Evolutionary conservation across 1,140 invertebrate genomes (phyloP), one percentile per base, ranked within the genome.

Genomic region (Zophobas atratus): DNA sequence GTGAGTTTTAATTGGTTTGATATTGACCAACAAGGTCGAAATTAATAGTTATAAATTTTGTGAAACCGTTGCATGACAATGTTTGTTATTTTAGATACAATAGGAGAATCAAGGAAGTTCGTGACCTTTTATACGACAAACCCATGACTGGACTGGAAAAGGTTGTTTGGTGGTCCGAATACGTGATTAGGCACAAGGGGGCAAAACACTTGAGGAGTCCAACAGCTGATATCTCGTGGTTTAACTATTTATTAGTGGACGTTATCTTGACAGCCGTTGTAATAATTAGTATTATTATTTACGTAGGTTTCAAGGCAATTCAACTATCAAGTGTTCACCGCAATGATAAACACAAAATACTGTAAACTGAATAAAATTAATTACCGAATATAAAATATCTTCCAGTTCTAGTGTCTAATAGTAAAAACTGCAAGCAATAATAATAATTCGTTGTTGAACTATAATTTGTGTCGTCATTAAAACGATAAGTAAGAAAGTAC

Each of bases 231-330:
- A 83, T 91, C 20, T 86, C 87, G 8, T 88, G 87, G 82, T 91
- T 89, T 83, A 87, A 91, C 75, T 91, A 90, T 83, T 87, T 89
- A 49, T 81, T 89, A 71, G 83, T 92, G 2, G 91, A 92, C 82
- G 87, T 92, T 1, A 83, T 90, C 51, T 82, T 6, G 20, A 35
- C 56, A 2, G 6, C 2, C 8, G 35, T 35, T 46, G 32, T 70
- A 1, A 70, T 70, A 41, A 8, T 43, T 4, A n/a, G 20, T 4
- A 48, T 43, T 46, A 8, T n/a, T 43, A 70, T 36, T n/a, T 49
- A 6, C 43, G 33, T 48, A 72, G 20, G 70, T 72, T 72, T 20
- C 20, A 20, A 20, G 20, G 20, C 20, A 20, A 20, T 20, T 20
- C 20, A 20, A 20, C 20, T 20, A 20, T 20, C 20, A 20, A 20